A percentile compares a stretch with the other conserved stretches of the same genome.
phyloP scores from a whole-genome alignment of 2,888 invertebrate genomes.

The Polymixis flavicincta region DNA sequence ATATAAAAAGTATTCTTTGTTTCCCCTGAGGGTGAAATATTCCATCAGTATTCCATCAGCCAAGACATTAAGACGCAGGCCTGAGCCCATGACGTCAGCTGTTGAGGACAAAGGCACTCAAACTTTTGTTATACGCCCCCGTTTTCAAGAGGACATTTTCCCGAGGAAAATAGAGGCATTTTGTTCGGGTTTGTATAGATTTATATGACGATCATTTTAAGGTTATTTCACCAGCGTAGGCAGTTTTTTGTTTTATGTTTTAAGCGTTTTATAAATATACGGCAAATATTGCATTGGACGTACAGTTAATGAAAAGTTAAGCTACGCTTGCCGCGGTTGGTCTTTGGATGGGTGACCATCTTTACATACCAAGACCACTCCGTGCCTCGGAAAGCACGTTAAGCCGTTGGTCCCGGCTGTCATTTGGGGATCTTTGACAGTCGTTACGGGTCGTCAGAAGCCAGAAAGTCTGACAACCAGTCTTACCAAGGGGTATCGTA shows the following conservation, averaged over 20 bases:
- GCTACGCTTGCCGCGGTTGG: too few species aligned
- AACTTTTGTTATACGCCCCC: conserved; percentile 40
- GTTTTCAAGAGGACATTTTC: conserved; percentile 31
- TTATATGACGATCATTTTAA: conserved; percentile 3
- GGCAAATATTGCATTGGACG: too few species aligned
- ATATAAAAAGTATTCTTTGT: conserved; percentile 48
- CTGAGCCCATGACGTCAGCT: conserved; percentile 46
- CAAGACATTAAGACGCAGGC: conserved; percentile 35
- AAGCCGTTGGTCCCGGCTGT: too few species aligned
- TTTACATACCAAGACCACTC: too few species aligned
- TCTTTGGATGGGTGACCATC: too few species aligned
- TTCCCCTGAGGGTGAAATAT: conserved; percentile 44
- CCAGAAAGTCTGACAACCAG: too few species aligned
- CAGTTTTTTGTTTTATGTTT: background rate
- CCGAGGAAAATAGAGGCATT: conserved; percentile 6
- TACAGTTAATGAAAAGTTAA: too few species aligned
- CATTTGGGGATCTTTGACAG: too few species aligned
- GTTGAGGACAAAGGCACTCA: conserved; percentile 44
- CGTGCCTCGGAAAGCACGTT: too few species aligned
- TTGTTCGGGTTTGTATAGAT: conserved; percentile 10
- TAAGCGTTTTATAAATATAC: background rate
- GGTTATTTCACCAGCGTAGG: conserved; percentile 3
- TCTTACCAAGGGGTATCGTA: too few species aligned
- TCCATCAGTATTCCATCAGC: conserved; percentile 40
- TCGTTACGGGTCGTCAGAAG: too few species aligned